Percentiles rank a stretch among this genome's conserved stretches.
phyloP scores from a whole-genome alignment of 2,888 invertebrate species.

The Molanna angustata region DNA sequence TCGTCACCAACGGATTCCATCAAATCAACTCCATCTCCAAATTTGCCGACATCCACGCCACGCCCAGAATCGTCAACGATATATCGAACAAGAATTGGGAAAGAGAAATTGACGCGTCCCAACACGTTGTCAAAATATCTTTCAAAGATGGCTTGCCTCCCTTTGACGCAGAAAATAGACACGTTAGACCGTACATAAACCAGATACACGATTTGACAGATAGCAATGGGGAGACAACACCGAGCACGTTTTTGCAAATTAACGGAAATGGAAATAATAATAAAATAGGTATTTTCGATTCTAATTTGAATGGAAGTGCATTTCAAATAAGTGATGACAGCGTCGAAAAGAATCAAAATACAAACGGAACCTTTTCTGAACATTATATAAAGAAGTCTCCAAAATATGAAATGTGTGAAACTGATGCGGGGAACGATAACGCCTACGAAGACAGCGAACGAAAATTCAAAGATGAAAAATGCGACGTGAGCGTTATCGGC shows the following conservation, averaged over 20 bases:
- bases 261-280: too few species aligned
- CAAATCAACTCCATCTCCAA: conserved; percentile 38
- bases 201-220: too few species aligned
- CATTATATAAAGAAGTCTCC: too few species aligned
- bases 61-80: conserved; percentile 46
- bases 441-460: not conserved
- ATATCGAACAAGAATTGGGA: conserved; percentile 52
- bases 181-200: conserved; percentile 1
- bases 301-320: too few species aligned
- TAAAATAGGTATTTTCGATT: too few species aligned
- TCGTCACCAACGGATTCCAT: conserved; percentile 41
- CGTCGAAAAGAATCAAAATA: too few species aligned
- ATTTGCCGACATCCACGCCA: conserved; percentile 41
- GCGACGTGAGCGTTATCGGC: not conserved
- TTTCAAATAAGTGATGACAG: too few species aligned
- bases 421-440: too few species aligned
- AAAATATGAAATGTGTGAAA: too few species aligned
- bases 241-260: too few species aligned
- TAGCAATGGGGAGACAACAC: too few species aligned
- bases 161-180: not conserved
- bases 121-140: conserved; percentile 16
- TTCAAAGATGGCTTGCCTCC: conserved; percentile 6
- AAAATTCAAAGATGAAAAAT: conserved; percentile 1
- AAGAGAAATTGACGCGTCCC: conserved; percentile 50
- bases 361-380: too few species aligned